A percentile compares a stretch with the other conserved stretches of the same genome.
phyloP scores from a whole-genome alignment of 1,140 invertebrate species.

The Lethrus apterus region DNA sequence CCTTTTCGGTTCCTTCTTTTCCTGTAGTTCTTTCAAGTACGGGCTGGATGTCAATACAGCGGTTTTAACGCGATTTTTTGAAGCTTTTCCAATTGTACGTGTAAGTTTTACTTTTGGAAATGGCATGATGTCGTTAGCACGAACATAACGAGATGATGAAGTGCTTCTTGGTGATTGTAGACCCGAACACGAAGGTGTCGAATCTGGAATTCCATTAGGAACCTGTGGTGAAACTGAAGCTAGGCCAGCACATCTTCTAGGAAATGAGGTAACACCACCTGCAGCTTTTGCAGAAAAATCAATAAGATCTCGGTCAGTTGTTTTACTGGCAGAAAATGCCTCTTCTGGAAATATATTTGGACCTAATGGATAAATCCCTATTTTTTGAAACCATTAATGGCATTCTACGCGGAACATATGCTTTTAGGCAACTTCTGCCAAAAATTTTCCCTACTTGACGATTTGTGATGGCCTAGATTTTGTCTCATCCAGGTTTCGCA shows the following conservation, averaged over 20 bases:
- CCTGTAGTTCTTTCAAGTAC: no score
- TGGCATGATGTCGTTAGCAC: no score
- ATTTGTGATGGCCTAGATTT: neutral
- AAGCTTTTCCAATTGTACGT: no score
- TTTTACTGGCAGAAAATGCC: slow-evolving; percentile 6
- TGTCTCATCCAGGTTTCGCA: neutral
- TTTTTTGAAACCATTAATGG: slow-evolving; percentile 6
- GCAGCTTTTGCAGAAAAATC: no score
- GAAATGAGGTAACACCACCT: neutral
- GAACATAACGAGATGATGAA: no score
- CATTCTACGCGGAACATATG: neutral
- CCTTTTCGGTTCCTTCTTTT: no score
- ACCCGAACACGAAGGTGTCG: slow-evolving; percentile 1
- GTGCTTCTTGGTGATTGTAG: no score
- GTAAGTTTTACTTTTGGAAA: neutral
- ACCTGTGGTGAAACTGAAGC: slow-evolving; percentile 1
- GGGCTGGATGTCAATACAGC: no score
- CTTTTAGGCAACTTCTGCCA: slow-evolving; percentile 1
- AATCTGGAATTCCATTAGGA: neutral
- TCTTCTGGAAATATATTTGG: slow-evolving; percentile 7
- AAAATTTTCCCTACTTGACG: neutral
- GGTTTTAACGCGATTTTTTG: no score
- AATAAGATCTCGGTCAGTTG: neutral
- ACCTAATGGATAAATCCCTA: neutral
- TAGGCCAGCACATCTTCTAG: neutral